These are phyloP conservation scores for Desmodus rotundus DNA, from an alignment of 2,113 vertebrate species.

Conservation along the genomic window DNA sequence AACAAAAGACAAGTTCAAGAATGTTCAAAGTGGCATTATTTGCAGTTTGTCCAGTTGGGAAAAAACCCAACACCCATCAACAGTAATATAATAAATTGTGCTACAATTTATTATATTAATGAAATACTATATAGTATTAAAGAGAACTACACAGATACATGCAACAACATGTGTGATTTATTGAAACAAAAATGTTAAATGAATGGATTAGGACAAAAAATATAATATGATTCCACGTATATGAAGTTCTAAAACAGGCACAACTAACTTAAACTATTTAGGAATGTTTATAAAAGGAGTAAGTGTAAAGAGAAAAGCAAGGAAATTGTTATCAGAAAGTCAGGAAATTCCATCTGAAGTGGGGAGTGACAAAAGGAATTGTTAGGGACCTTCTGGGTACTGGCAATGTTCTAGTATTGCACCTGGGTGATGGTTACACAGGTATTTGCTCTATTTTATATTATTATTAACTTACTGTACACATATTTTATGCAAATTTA, in stretches of 20 bases:
- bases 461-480: background rate
- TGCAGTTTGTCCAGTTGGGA: background rate
- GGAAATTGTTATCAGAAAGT: background rate
- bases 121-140: background rate
- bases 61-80: background rate
- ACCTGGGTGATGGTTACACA: background rate
- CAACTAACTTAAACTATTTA: background rate
- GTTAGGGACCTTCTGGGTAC: background rate
- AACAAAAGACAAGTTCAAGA: background rate
- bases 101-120: no score
- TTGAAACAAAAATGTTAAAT: background rate
- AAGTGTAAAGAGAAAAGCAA: constrained; percentile 30
- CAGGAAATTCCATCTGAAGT: background rate
- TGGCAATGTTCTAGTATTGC: background rate
- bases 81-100: background rate
- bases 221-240: background rate
- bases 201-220: background rate
- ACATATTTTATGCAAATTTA: background rate
- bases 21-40: background rate
- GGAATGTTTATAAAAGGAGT: background rate
- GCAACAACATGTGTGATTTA: background rate
- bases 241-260: background rate
- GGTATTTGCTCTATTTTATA: background rate
- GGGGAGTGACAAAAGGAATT: background rate
- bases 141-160: background rate